Conservation (phyloP, 92 coral and sea anemone genomes). For the Palythoa grandis region DNA sequence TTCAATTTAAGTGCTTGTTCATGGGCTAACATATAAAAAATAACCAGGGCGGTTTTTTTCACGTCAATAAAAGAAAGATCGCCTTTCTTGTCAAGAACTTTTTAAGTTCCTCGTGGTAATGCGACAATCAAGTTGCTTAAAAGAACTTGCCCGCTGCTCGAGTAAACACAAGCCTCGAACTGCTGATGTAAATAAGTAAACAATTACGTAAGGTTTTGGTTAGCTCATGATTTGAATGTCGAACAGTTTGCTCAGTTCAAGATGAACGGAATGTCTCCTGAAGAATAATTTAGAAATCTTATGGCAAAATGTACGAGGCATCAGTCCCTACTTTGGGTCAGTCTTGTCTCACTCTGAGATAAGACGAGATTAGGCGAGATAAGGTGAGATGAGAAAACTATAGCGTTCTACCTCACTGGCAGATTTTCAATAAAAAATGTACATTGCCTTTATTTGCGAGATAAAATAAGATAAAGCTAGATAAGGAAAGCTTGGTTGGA, state of each 20-base stretch:
- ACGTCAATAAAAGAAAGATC: not conserved
- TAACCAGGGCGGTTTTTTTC: too few relatives aligned
- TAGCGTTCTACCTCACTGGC: too few relatives aligned
- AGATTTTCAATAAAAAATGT: too few relatives aligned
- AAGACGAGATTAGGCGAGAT: too few relatives aligned
- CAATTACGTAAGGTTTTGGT: conserved; percentile 82
- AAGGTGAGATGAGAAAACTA: too few relatives aligned
- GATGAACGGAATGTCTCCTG: not conserved
- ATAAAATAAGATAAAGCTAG: too few relatives aligned
- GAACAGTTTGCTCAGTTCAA: conserved; percentile 67
- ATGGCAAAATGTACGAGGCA: too few relatives aligned
- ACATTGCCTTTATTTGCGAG: too few relatives aligned
- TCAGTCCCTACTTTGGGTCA: too few relatives aligned
- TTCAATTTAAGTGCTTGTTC: not conserved
- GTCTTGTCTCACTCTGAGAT: too few relatives aligned
- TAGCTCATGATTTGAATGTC: conserved; percentile 84
- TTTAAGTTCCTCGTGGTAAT: conserved; percentile 17
- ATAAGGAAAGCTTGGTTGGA: too few relatives aligned
- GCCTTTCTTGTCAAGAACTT: not conserved
- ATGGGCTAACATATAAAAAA: not conserved
- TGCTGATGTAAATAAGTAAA: conserved; percentile 59
- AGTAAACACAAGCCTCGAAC: conserved; percentile 6
- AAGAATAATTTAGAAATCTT: not conserved
- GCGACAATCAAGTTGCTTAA: conserved; percentile 42
- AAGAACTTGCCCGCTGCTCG: not conserved